phyloP scores from a whole-genome alignment of 2,888 invertebrate species.

The Agrochola lota region DNA sequence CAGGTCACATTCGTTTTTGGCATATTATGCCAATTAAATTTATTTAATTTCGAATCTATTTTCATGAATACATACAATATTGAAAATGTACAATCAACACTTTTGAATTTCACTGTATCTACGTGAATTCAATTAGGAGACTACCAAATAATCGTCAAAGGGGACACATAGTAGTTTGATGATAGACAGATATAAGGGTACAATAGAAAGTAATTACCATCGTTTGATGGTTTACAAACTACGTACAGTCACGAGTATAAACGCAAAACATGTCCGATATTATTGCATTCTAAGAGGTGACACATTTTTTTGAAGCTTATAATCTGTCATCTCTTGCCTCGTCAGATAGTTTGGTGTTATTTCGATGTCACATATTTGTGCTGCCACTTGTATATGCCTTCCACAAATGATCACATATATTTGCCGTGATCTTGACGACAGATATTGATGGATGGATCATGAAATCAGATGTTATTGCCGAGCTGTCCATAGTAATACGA shows the following conservation, averaged over 20 bases:
- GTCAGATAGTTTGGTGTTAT: too few species aligned
- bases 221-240: slow-evolving; percentile 35
- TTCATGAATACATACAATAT: not conserved
- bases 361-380: not conserved
- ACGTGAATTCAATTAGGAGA: slow-evolving; percentile 34
- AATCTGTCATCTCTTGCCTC: not conserved
- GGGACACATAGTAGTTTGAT: slow-evolving; percentile 7
- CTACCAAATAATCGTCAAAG: slow-evolving; percentile 15
- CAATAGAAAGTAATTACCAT: slow-evolving; percentile 43
- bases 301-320: not conserved
- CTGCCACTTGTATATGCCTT: not conserved
- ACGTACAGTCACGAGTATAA: not conserved
- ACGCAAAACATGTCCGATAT: not conserved
- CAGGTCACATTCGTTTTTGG: not conserved
- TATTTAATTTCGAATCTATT: too few species aligned
- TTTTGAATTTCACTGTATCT: slow-evolving; percentile 5
- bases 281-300: not conserved
- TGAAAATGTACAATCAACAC: not conserved
- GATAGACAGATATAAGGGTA: slow-evolving; percentile 21
- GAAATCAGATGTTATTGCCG: not conserved
- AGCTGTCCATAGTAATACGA: not conserved
- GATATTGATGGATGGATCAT: slow-evolving; percentile 7
- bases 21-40: too few species aligned
- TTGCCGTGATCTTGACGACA: not conserved
- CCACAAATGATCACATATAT: not conserved